These are phyloP conservation scores for Bucorvus abyssinicus DNA, from an alignment of 2,797 vertebrate species.

Conservation along the genomic window DNA sequence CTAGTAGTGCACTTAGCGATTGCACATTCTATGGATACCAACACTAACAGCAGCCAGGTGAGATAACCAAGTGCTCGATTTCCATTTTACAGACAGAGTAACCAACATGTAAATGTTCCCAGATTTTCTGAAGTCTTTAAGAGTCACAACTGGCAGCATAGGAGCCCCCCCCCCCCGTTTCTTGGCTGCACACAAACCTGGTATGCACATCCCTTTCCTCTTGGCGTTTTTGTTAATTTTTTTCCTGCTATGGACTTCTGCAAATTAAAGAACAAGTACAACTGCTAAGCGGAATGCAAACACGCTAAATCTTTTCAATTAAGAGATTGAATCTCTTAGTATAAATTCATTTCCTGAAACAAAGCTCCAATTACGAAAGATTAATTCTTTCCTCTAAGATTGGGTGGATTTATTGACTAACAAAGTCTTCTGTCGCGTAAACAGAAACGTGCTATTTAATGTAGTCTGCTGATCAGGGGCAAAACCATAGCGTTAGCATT, in stretches of 20 bases:
- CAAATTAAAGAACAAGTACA: constrained; percentile 49
- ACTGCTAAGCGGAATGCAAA: background rate
- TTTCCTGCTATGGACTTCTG: constrained; percentile 11
- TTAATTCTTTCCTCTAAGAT: constrained; percentile 36
- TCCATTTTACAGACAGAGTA: background rate
- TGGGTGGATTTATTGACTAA: constrained; percentile 29
- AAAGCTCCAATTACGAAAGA: constrained; percentile 26
- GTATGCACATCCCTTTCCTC: background rate
- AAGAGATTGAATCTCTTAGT: constrained; percentile 37
- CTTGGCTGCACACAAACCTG: background rate
- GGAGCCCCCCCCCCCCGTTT: background rate
- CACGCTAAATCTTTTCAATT: constrained; percentile 41
- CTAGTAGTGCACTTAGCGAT: background rate
- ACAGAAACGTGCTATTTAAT: constrained; percentile 8
- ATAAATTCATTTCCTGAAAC: constrained; percentile 55
- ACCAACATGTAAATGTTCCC: background rate
- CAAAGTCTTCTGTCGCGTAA: constrained; percentile 24
- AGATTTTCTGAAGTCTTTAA: background rate
- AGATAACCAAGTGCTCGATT: background rate
- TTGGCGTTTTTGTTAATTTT: constrained; percentile 3
- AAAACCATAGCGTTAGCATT: background rate
- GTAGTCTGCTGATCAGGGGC: background rate
- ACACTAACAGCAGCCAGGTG: background rate
- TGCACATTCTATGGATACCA: background rate
- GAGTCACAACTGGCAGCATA: background rate